Evolutionary conservation across 2,888 invertebrate species (phyloP), one percentile per base, ranked within the genome.

Genomic region (Margaritifera margaritifera): DNA sequence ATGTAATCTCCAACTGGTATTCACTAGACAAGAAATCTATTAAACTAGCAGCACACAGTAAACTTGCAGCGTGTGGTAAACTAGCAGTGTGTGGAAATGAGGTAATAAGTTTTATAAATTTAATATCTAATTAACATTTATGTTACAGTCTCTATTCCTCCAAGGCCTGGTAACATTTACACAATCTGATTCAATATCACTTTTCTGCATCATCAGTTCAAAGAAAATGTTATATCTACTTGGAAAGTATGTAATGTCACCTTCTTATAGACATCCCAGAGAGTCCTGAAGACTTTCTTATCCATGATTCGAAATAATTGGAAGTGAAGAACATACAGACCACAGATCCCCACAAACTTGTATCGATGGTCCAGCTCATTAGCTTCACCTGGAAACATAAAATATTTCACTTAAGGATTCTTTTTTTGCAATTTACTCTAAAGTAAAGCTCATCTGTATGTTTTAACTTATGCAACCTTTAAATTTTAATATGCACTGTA

Each of bases 181-280:
- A 42, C 1, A 42, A 42, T 42, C 11, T 42, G 42, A 42, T 42
- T 42, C 15, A 11, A 62, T 3, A 62, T 5, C 24, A 27, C 56
- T 24, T 19, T 56, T 22, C 24, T 22, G 15, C 24, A 4, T 0
- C 24, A 22, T 11, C 24, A 22, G 56, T 56, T 22, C 4, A 4
- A 11, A 22, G 3, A 5, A 19, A 11, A 19, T 42, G 11, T 42
- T 42, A 42, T 42, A 42, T 15, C 42, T 22, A 61, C 27, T 25
- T 15, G 20, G 19, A 50, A 61, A 18, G n/a, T 31, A 50, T 8
- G 19, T 62, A 6, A 25, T 69, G 78, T 82, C 86, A 94, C 94
- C 92, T 94, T 96, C 86, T 92, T 93, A 88, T 96, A 94, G 6
- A 94, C 88, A 80, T 97, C 96, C 81, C 94, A 91, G 50, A 96